A percentile compares a stretch with the other conserved stretches of the same genome.
These are phyloP conservation scores for Pinna nobilis DNA, from an alignment of 1,140 invertebrate genomes.

Conservation along the genomic window DNA sequence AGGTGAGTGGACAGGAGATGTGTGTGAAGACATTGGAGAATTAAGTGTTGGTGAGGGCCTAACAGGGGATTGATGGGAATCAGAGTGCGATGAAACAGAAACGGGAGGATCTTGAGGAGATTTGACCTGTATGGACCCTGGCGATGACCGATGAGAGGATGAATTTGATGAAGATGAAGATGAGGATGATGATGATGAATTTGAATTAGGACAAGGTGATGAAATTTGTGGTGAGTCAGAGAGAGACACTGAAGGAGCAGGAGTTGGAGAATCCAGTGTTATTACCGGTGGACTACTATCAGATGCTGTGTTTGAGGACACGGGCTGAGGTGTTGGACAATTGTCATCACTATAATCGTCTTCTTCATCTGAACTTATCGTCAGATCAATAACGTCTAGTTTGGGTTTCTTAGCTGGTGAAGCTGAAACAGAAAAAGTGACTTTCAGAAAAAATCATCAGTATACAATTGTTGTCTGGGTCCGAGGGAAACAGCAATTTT, in stretches of 20 bases:
- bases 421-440: conserved; percentile 15
- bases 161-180: conserved; percentile 36
- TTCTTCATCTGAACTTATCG: conserved; percentile 68
- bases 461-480: neutral
- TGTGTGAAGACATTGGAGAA: conserved; percentile 23
- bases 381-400: conserved; percentile 68
- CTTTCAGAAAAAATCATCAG: neutral
- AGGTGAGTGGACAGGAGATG: conserved; percentile 35
- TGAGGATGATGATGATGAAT: conserved; percentile 42
- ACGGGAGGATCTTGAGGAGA: conserved; percentile 9
- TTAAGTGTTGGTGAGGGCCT: conserved; percentile 17
- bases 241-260: conserved; percentile 51
- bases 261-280: conserved; percentile 64
- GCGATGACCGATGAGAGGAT: conserved; percentile 37
- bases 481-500: too few species aligned
- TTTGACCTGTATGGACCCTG: neutral
- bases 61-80: conserved; percentile 26
- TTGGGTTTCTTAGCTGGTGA: conserved; percentile 65
- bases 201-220: conserved; percentile 50
- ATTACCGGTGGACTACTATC: conserved; percentile 61
- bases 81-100: neutral
- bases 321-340: conserved; percentile 35
- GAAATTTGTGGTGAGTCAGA: conserved; percentile 53
- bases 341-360: conserved; percentile 43
- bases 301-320: conserved; percentile 47